These are phyloP conservation scores for Drosophila parabipectinata DNA, from an alignment of 1,140 invertebrate species.

Conservation along the genomic window DNA sequence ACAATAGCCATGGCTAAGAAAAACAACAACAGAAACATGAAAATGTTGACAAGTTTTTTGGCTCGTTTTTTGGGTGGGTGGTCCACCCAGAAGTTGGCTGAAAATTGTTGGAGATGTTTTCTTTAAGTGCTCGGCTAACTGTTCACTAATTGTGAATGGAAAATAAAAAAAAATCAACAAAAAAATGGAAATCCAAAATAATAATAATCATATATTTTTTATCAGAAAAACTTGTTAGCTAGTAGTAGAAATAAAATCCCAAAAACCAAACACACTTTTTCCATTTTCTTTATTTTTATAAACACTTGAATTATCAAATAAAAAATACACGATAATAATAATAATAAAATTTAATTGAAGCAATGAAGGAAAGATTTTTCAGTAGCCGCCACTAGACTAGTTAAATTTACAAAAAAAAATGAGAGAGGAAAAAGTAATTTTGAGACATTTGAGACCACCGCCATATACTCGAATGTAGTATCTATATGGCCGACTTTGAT, in stretches of 20 bases:
- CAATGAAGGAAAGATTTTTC: neutral
- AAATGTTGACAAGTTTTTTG: constrained; percentile 61
- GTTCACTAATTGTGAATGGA: constrained; percentile 5
- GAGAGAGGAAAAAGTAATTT: neutral
- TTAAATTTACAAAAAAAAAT: neutral
- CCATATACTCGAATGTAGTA: neutral
- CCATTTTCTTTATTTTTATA: neutral
- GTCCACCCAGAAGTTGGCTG: constrained; percentile 12
- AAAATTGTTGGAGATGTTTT: constrained; percentile 1
- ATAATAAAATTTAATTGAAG: neutral
- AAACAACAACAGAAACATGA: constrained; percentile 46
- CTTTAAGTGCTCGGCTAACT: constrained; percentile 26
- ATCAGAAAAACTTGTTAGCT: too few species aligned
- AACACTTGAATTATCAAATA: neutral
- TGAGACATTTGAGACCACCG: constrained; percentile 3
- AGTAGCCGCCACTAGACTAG: neutral
- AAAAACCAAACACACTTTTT: neutral
- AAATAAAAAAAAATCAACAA: neutral
- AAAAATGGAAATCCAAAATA: too few species aligned
- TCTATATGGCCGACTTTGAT: constrained; percentile 19
- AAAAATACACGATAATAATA: neutral
- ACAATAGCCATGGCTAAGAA: constrained; percentile 9
- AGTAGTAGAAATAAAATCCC: too few species aligned
- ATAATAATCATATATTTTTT: too few species aligned
- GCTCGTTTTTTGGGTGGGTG: constrained; percentile 31